A percentile compares a stretch with the other conserved stretches of the same genome.
phyloP scores from a whole-genome alignment of 1,140 invertebrate species.

The Apis mellifera region Amel_HAv3.1 CM009934.2:3926501-3927000 shows the following conservation, averaged over 20 bases:
- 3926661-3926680: slow-evolving; percentile 38
- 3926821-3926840: too few relatives aligned
- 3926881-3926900: too few relatives aligned
- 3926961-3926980: too few relatives aligned
- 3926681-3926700: slow-evolving; percentile 23
- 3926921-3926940: too few relatives aligned
- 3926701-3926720: slow-evolving; percentile 12
- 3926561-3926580: slow-evolving; percentile 11
- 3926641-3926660: slow-evolving; percentile 51
- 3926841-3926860: too few relatives aligned
- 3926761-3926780: background rate
- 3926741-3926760: background rate
- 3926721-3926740: background rate
- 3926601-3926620: slow-evolving; percentile 37
- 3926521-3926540: slow-evolving; percentile 72
- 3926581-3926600: background rate
- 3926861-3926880: too few relatives aligned
- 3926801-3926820: too few relatives aligned
- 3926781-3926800: background rate
- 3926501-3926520: slow-evolving; percentile 75
- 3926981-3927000: too few relatives aligned
- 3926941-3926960: too few relatives aligned
- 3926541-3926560: slow-evolving; percentile 62
- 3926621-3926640: slow-evolving; percentile 53
- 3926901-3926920: too few relatives aligned